Base-by-base conservation (phyloP, 2,797 vertebrate genomes). In the Rhadinocentrus ornatus region DNA sequence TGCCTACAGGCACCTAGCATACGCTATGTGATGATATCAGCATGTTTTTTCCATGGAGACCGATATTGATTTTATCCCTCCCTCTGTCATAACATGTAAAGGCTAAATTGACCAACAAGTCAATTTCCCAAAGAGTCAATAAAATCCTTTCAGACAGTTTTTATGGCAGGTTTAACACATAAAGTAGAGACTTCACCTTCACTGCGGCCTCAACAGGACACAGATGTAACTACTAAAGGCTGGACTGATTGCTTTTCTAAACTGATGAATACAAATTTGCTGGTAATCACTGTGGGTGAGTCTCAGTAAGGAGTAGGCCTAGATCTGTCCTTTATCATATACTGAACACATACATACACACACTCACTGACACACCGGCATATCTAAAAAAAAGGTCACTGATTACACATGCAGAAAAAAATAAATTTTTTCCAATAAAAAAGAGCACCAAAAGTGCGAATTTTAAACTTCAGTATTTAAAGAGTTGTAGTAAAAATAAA, bases 51-150 rank as follows among this genome's bases (percentile, higher is more conserved):
- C 67, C 68, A 57, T 52, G 66, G 13, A 79, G 75, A 65, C 20
- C 0, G 0, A 10, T 79, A 86, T 83, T 80, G 83, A 89, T 84
- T 81, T 69, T 46, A 54, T 5, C 16, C 18, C 69, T 71, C 27
- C 44, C 63, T 72, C 59, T 50, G 67, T 70, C n/a, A 3, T 66
- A 71, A 85, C 84, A 82, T 77, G 80, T 78, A 81, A 80, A 80
- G 76, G 77, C 82, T 81, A 78, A 86, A 86, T 77, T 80, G 78
- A 79, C 82, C 84, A 86, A 82, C 78, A 78, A 62, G 64, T 65
- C 77, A 83, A 77, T 86, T 83, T 84, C 66, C 81, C 37, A 52
- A 61, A 60, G 72, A 75, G 69, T 84, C 75, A 34, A 61, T 66
- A 48, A 26, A 46, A 75, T 67, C 76, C 78, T 80, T 66, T 73